Percentiles rank a stretch among this genome's conserved stretches.
Evolutionary conservation across 2,113 vertebrate genomes (phyloP).

Genomic region (Crotophaga sulcirostris): DNA sequence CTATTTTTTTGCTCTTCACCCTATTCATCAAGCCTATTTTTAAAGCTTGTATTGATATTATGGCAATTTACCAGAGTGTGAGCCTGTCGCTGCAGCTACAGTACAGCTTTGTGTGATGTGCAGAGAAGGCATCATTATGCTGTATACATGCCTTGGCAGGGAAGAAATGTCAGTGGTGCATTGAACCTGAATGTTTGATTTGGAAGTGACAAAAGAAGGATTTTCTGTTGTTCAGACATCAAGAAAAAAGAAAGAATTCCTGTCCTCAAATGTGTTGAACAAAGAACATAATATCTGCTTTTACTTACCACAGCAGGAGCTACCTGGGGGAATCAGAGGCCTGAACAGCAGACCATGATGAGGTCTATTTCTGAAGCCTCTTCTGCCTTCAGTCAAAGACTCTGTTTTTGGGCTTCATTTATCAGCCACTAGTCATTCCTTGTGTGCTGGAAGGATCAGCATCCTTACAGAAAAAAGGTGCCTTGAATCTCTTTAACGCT

Average conservation of each 20-base stretch:
- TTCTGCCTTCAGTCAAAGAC: not conserved
- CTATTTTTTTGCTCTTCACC: not conserved
- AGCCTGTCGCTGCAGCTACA: not conserved
- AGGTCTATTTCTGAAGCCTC: not conserved
- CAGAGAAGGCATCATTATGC: not conserved
- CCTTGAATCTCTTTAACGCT: not conserved
- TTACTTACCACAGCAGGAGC: not conserved
- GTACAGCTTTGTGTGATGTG: not conserved
- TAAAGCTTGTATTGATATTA: not conserved
- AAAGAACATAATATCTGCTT: not conserved
- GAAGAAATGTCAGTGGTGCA: not conserved
- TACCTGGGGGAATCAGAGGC: not conserved
- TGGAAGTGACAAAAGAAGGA: not conserved
- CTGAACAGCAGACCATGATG: not conserved
- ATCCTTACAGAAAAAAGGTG: not conserved
- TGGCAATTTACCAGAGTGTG: not conserved
- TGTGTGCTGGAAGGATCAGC: not conserved
- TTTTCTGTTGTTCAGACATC: not conserved
- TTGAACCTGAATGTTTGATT: not conserved
- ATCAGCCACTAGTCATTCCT: not conserved
- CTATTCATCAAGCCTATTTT: not conserved
- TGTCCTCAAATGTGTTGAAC: accelerated
- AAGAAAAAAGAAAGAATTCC: not conserved
- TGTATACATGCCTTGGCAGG: not conserved
- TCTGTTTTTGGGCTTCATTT: not conserved